These are phyloP conservation scores for Xiphorhynchus elegans DNA, from an alignment of 2,113 vertebrate species.

Conservation along the genomic window DNA sequence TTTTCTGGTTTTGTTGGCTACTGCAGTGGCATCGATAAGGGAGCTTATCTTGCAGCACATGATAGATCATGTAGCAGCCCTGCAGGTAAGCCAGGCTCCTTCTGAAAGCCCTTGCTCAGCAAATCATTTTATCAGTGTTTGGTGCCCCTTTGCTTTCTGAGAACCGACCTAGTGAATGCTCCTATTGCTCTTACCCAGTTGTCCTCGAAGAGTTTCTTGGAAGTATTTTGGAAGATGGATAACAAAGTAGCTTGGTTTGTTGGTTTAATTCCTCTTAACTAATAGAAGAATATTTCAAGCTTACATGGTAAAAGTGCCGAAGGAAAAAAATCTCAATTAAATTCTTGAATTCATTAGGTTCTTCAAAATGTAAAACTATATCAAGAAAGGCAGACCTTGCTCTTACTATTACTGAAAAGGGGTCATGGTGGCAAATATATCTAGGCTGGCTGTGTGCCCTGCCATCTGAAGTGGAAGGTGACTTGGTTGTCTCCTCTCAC, in stretches of 20 bases:
- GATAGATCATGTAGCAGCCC: not conserved
- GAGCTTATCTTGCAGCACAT: not conserved
- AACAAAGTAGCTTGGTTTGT: not conserved
- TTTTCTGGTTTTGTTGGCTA: not conserved
- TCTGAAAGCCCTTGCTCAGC: not conserved
- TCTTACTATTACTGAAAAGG: not conserved
- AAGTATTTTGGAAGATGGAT: not conserved
- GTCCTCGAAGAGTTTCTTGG: rapidly evolving
- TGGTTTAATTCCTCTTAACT: not conserved
- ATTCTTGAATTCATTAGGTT: not conserved
- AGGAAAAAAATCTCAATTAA: not conserved
- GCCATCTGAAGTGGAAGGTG: not conserved
- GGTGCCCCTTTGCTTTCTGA: not conserved
- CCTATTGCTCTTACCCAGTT: not conserved
- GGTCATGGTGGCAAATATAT: not conserved
- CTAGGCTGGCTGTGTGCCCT: not conserved
- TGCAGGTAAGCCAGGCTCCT: not conserved
- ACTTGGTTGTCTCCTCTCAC: not conserved
- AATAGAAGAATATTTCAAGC: not conserved
- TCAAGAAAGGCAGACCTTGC: not conserved
- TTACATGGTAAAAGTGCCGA: not conserved
- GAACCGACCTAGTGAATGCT: not conserved
- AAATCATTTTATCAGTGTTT: not conserved
- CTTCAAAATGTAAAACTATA: not conserved
- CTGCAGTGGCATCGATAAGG: rapidly evolving